Evolutionary conservation across 2,797 vertebrate genomes (phyloP).

Genomic region (Schizopygopsis malacanthus): DNA sequence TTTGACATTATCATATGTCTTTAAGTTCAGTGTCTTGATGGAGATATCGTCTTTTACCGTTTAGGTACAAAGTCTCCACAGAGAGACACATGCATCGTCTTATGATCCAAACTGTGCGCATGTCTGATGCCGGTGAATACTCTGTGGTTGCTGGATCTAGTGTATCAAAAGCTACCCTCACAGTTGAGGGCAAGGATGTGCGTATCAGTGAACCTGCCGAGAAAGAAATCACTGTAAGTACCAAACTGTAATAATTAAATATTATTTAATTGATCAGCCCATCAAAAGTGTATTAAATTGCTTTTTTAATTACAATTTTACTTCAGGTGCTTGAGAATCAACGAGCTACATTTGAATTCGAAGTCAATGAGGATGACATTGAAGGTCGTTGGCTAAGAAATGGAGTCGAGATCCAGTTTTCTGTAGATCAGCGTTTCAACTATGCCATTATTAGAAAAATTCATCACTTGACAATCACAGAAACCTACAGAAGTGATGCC

Average conservation of each 20-base stretch:
- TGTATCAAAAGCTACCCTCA: slow-evolving; percentile 88
- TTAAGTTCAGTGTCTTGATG: neutral
- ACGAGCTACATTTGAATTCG: slow-evolving; percentile 86
- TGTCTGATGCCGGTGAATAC: slow-evolving; percentile 93
- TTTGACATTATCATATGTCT: neutral
- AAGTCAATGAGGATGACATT: slow-evolving; percentile 89
- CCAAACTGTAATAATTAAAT: neutral
- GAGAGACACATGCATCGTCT: slow-evolving; percentile 94
- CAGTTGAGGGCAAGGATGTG: slow-evolving; percentile 93
- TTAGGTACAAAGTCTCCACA: slow-evolving; percentile 85
- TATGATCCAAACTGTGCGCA: slow-evolving; percentile 88
- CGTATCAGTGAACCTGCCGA: slow-evolving; percentile 76
- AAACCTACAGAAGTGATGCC: slow-evolving; percentile 84
- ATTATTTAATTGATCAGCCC: neutral
- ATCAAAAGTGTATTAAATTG: neutral
- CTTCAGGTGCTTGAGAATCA: slow-evolving; percentile 86
- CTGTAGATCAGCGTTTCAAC: slow-evolving; percentile 82
- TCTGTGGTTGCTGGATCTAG: slow-evolving; percentile 94
- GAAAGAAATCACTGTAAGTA: slow-evolving; percentile 74
- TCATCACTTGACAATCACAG: slow-evolving; percentile 85
- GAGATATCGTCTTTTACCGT: slow-evolving; percentile 5
- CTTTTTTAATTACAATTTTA: slow-evolving; percentile 1
- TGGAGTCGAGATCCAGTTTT: slow-evolving; percentile 87
- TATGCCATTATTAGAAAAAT: slow-evolving; percentile 84
- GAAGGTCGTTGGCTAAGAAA: slow-evolving; percentile 88